These are phyloP conservation scores for Meles meles DNA, from an alignment of 2,113 vertebrate species.

Conservation along the genomic window DNA sequence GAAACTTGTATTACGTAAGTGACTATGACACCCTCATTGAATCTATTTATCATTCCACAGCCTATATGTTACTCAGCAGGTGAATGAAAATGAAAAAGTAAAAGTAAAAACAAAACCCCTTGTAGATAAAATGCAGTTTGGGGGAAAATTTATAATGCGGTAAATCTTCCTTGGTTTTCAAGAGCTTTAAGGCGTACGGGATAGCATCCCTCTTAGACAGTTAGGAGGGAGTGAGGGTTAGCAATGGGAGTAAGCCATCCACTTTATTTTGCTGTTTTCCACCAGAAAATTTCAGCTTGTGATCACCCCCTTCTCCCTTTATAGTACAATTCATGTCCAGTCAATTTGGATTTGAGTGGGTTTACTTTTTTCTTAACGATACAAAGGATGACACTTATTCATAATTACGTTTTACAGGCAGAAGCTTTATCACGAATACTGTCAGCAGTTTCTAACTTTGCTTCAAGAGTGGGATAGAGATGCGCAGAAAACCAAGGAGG, in stretches of 20 bases:
- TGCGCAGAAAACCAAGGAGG: conserved; percentile 86
- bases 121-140: neutral
- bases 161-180: neutral
- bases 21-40: neutral
- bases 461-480: conserved; percentile 90
- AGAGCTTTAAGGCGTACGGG: neutral
- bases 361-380: neutral
- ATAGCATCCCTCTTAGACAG: neutral
- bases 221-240: neutral
- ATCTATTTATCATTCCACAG: neutral
- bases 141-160: neutral
- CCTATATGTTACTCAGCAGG: neutral
- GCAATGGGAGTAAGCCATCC: neutral
- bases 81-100: neutral
- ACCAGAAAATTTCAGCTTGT: neutral
- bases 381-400: neutral
- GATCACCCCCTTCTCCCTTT: neutral
- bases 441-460: conserved; percentile 86
- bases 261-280: neutral
- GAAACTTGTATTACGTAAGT: neutral
- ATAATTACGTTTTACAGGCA: conserved; percentile 79
- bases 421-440: conserved; percentile 88
- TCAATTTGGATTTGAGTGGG: neutral
- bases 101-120: neutral
- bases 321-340: neutral